Base-by-base conservation (phyloP, 2,888 invertebrate genomes). In the Geophilus truncorum region DNA sequence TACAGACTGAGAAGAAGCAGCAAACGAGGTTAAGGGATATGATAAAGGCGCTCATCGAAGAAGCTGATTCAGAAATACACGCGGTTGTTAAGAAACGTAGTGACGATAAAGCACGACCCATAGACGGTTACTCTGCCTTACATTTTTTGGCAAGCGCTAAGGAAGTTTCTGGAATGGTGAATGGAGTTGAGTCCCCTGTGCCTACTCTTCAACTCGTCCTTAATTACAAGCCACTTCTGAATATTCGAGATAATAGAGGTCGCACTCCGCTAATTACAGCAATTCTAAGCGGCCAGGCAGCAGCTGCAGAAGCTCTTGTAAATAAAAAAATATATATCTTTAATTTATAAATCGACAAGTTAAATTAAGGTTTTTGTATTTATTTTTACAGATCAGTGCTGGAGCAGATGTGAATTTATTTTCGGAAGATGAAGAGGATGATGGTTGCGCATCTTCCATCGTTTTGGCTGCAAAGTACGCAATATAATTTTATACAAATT, bases 181-280 rank as follows among this genome's bases (percentile, higher is more conserved):
- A 84, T 82, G 77, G 40, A 3, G 70, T 81, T 15, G 76, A 76
- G 2, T 80, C 77, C 21, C 34, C 83, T 79, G 83, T 83, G 62
- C 84, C 84, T 23, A 86, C 85, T 6, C 81, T 87, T 40, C 82
- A 83, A 21, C 82, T 86, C 32, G 78, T 86, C 5, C 83, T 87
- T 30, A 83, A 83, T 21, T 84, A 84, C 80, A 84, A 84, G 30
- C 85, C 86, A 1, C 84, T 85, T 62, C 82, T 86, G 15, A 85
- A 86, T 82, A 81, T 82, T 62, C 81, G 82, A 45, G 84, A 85
- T 82, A 78, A 84, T 75, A 79, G 84, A 15, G 85, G 84, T 10
- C 82, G 84, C 79, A 87, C 87, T 1, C 86, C 87, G 9, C 84
- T 88, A 3, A 83, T 85, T 12, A 70, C 83, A 1, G 86, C 87